Evolutionary conservation across 1,140 invertebrate species (phyloP), one percentile per base, ranked within the genome.

Genomic region (Drosophila yakuba): DNA sequence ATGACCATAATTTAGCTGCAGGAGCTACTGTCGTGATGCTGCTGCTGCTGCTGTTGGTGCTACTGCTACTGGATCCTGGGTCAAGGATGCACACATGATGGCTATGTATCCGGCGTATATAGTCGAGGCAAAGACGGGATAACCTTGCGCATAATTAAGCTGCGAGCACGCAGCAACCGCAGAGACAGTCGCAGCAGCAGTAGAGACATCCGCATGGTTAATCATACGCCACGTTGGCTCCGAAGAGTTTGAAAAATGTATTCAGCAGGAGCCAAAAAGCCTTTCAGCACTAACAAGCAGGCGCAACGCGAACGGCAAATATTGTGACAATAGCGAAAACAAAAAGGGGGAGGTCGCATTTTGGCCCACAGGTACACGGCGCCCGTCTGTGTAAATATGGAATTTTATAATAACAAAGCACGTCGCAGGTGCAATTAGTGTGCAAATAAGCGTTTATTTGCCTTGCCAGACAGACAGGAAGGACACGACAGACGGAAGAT

Each of bases 401-500:
- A 89, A 89, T 89, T 86, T 89, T 89, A 89, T 89, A 89, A 89
- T 89, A 89, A 89, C 84, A 89, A 89, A 89, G 84, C 84, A 89
- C 84, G 84, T 89, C 84, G 78, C 85, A 89, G 84, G 84, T 89
- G 84, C 84, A 89, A 89, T 89, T 89, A 89, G 84, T 89, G 84
- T 89, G 84, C 84, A 89, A 89, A 89, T 89, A 89, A 89, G 80
- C 84, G 85, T 89, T 88, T 89, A 90, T 89, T 89, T 89, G 85
- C 77, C 69, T 66, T 48, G 45, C 32, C 66, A 80, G 66, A 56
- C 47, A 41, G 56, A 51, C 10, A 61, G 36, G 20, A 32, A 32
- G 32, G 32, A 10, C 32, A 3, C 32, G 32, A 58, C 28, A 60
- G 28, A 17, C 35, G 50, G 23, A 2, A 44, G 43, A 8, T 23